Evolutionary conservation across 2,113 vertebrate species (phyloP).

Genomic region (Egretta garzetta): DNA sequence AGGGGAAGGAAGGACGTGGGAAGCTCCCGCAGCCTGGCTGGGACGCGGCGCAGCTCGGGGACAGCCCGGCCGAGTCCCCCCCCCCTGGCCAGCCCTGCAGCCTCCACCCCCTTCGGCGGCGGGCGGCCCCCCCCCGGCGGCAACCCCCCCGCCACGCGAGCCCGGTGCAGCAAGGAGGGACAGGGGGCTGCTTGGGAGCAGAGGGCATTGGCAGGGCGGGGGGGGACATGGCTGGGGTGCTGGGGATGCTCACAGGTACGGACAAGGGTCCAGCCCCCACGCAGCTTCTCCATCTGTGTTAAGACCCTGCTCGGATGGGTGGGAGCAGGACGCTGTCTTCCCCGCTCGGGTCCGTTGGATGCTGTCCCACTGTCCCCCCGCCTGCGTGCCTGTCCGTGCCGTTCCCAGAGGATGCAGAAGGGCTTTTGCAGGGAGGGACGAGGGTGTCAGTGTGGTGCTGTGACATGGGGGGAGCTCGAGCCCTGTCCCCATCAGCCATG

Average conservation of each 20-base stretch:
- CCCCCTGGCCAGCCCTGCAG: background rate
- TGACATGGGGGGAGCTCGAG: accelerated
- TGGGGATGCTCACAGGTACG: background rate
- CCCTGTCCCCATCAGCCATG: background rate
- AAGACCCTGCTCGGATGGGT: background rate
- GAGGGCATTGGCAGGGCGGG: background rate
- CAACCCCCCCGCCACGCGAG: no score
- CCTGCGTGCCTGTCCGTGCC: background rate
- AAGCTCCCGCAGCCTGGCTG: background rate
- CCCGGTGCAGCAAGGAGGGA: background rate
- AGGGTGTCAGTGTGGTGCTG: background rate
- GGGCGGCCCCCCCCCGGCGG: no score
- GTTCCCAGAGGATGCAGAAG: background rate
- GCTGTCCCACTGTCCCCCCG: background rate
- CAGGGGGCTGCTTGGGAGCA: background rate
- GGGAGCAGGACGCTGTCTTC: accelerated
- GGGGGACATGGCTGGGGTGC: background rate
- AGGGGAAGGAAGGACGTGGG: background rate
- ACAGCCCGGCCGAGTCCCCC: background rate
- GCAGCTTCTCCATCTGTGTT: background rate
- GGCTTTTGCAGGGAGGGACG: background rate
- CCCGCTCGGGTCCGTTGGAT: background rate
- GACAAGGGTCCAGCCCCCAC: background rate
- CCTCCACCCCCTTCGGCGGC: accelerated
- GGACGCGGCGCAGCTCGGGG: background rate